phyloP scores from a whole-genome alignment of 2,113 vertebrate genomes.

The Psilopsiagon aurifrons region DNA sequence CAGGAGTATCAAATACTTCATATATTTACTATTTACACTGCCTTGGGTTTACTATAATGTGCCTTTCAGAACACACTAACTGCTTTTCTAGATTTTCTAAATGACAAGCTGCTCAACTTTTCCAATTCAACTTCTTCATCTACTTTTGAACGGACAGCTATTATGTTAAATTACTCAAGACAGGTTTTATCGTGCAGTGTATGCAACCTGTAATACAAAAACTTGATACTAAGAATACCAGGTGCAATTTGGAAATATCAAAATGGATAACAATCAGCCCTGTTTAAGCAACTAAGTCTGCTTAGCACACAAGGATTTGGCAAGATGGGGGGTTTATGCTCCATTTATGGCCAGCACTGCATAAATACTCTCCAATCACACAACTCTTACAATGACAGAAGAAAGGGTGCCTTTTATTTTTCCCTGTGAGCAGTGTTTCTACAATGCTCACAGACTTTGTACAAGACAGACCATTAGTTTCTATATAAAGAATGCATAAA shows the following conservation, averaged over 20 bases:
- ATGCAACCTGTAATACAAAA: slow-evolving; percentile 16
- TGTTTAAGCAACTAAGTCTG: slow-evolving; percentile 26
- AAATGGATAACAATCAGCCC: slow-evolving; percentile 47
- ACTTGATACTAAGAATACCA: slow-evolving; percentile 17
- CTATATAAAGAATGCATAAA: slow-evolving; percentile 78
- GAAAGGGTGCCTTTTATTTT: slow-evolving; percentile 69
- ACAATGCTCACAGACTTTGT: slow-evolving; percentile 57
- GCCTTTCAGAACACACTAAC: background rate
- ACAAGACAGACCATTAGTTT: slow-evolving; percentile 74
- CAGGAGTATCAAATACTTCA: background rate
- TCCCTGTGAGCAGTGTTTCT: slow-evolving; percentile 63
- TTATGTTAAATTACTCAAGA: background rate
- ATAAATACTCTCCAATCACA: slow-evolving; percentile 53
- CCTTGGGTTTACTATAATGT: background rate
- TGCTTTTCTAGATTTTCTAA: background rate
- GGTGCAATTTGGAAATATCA: slow-evolving; percentile 43
- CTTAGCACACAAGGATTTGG: slow-evolving; percentile 9
- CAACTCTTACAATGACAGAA: slow-evolving; percentile 58
- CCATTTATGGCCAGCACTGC: slow-evolving; percentile 50
- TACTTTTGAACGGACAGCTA: background rate
- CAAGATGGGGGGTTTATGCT: slow-evolving; percentile 33
- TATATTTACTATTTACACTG: background rate
- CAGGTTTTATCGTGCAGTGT: background rate
- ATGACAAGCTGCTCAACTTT: background rate
- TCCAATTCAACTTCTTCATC: background rate